Base-by-base conservation (phyloP, 2,888 invertebrate genomes). In the Melitaea athalia region DNA sequence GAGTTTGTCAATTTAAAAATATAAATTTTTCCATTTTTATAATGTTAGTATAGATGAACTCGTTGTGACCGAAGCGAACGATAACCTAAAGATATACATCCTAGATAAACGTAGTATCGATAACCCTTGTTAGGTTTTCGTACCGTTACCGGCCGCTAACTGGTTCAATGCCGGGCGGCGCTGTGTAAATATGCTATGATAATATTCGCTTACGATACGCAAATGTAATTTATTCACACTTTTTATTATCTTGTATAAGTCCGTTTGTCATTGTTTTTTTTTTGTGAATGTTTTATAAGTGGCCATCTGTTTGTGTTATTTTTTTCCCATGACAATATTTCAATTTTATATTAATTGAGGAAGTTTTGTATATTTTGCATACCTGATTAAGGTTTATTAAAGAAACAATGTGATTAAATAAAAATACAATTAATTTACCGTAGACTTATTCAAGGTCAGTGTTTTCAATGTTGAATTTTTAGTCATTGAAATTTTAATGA, bases 131-230 rank as follows among this genome's bases (percentile, higher is more conserved):
- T 64, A 64, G 49, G 68, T 69, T 62, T 69, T 64, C 64, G 63
- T 66, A 70, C 72, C 70, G 72, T 70, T 72, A 72, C 45, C 15
- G 14, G 52, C 24, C 42, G 15, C 47, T 63, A 72, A 72, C 70
- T 72, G 68, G 72, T 72, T 70, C 72, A 72, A 70, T 68, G 68
- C 17, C 65, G 60, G 67, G 50, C 57, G 64, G 15, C 62, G 57
- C 17, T 63, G 67, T 69, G 59, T 67, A 64, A 64, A 64, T 69
- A 67, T 61, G 63, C 61, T 38, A 57, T 31, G 42, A 50, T 66
- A 49, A 49, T 55, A 42, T 61, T 24, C 33, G 47, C 24, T 49
- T 38, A 31, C 11, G 7, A 52, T 61, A 57, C 49, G 55, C 33
- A 49, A 62, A 67, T 57, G 42, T 55, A 42, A 31, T 57, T 12